Evolutionary conservation across 2,797 vertebrate species (phyloP).

Genomic region (Centroberyx gerrardi): DNA sequence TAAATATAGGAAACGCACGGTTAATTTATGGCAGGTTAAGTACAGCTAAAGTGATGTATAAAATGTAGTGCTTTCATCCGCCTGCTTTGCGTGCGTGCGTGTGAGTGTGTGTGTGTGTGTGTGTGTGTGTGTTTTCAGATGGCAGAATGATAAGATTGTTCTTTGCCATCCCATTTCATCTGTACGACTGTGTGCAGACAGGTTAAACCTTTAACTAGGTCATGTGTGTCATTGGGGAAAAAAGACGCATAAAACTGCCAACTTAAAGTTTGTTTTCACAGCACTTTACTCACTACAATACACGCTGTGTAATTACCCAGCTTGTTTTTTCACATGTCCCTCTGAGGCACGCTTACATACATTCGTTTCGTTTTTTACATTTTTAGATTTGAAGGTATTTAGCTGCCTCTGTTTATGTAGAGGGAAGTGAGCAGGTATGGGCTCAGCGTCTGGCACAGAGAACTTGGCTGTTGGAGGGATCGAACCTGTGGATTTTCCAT

Average conservation of each 20-base stretch:
- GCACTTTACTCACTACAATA: neutral
- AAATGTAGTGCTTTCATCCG: slow-evolving; percentile 56
- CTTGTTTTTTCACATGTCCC: neutral
- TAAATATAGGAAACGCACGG: slow-evolving; percentile 66
- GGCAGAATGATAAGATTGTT: slow-evolving; percentile 64
- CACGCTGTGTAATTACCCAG: neutral
- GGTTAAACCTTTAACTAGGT: slow-evolving; percentile 38
- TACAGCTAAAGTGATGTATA: slow-evolving; percentile 34
- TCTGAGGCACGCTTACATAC: neutral
- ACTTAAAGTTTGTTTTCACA: neutral
- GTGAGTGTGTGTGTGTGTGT: slow-evolving; percentile 16
- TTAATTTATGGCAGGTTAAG: slow-evolving; percentile 71
- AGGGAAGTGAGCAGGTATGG: neutral
- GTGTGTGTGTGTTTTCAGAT: slow-evolving; percentile 42
- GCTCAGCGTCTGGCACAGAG: too few species aligned
- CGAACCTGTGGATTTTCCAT: too few species aligned
- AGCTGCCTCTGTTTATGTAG: neutral
- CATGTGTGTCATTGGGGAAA: slow-evolving; percentile 27
- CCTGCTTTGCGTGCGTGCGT: neutral
- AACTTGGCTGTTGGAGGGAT: too few species aligned
- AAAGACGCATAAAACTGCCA: slow-evolving; percentile 44
- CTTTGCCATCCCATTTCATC: slow-evolving; percentile 41
- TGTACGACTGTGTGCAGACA: slow-evolving; percentile 42
- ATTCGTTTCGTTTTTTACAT: neutral
- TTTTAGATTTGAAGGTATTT: neutral